phyloP scores from a whole-genome alignment of 2,888 invertebrate genomes.

The Ophion costatus region DNA sequence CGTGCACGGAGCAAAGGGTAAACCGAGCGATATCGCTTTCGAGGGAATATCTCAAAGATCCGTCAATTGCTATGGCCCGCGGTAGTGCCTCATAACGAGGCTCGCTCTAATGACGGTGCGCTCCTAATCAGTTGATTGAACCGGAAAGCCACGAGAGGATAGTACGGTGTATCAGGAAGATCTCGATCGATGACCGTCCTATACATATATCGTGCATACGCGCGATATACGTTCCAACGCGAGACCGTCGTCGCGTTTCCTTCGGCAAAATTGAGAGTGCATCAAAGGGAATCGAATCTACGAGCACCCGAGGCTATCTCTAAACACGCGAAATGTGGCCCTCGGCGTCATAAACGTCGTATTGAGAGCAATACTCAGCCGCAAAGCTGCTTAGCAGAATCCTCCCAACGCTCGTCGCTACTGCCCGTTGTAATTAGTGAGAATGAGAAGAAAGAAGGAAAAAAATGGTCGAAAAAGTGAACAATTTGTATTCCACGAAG shows the following conservation, averaged over 20 bases:
- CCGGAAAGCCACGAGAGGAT: slow-evolving; percentile 9
- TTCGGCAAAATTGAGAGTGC: neutral
- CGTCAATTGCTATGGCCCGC: neutral
- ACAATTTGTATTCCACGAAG: slow-evolving; percentile 32
- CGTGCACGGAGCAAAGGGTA: too few relatives aligned
- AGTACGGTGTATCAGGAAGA: neutral
- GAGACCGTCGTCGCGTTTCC: slow-evolving; percentile 1
- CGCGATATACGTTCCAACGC: slow-evolving; percentile 15
- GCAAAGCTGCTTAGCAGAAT: too few relatives aligned
- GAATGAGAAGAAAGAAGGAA: too few relatives aligned
- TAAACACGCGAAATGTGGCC: too few relatives aligned
- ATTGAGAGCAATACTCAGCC: neutral
- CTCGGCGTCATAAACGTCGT: neutral
- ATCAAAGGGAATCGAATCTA: slow-evolving; percentile 34
- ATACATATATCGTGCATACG: neutral
- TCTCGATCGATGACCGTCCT: slow-evolving; percentile 20
- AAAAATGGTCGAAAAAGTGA: neutral
- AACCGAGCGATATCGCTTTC: neutral
- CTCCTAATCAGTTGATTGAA: slow-evolving; percentile 74
- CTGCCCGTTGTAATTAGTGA: too few relatives aligned
- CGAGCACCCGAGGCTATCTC: neutral
- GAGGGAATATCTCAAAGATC: slow-evolving; percentile 37
- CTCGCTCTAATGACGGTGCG: slow-evolving; percentile 68
- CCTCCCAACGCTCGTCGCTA: too few relatives aligned
- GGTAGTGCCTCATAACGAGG: slow-evolving; percentile 47